phyloP scores from a whole-genome alignment of 2,113 vertebrate genomes.

The Sinocyclocheilus anshuiensis region DNA sequence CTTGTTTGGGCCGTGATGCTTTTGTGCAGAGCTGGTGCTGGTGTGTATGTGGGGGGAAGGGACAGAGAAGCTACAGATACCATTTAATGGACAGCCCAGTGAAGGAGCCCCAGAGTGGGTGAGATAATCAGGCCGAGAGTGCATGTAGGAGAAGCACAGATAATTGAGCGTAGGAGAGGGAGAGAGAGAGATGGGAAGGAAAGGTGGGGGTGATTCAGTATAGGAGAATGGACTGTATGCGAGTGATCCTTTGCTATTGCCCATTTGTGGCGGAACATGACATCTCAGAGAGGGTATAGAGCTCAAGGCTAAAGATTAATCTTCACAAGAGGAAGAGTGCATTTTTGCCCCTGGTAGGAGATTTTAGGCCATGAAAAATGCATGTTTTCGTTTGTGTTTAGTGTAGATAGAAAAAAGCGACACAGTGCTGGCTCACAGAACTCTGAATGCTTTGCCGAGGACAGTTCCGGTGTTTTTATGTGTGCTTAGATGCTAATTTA shows the following conservation, averaged over 20 bases:
- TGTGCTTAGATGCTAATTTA: slow-evolving; percentile 5
- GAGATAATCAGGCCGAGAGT: slow-evolving; percentile 72
- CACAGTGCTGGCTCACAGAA: slow-evolving; percentile 2
- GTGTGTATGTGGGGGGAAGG: slow-evolving; percentile 40
- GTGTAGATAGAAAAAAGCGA: slow-evolving; percentile 43
- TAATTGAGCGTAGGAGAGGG: slow-evolving; percentile 51
- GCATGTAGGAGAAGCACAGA: slow-evolving; percentile 63
- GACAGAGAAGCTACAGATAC: slow-evolving; percentile 51
- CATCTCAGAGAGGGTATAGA: slow-evolving; percentile 56
- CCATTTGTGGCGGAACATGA: slow-evolving; percentile 59
- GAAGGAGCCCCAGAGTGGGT: slow-evolving; percentile 66
- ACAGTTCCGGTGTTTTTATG: neutral
- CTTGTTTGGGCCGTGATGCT: slow-evolving; percentile 34
- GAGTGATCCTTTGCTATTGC: slow-evolving; percentile 51
- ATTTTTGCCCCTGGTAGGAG: slow-evolving; percentile 47
- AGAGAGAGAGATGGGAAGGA: slow-evolving; percentile 51
- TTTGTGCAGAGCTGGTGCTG: slow-evolving; percentile 33
- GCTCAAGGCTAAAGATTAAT: slow-evolving; percentile 57
- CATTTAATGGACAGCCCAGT: slow-evolving; percentile 69
- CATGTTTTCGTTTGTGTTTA: slow-evolving; percentile 61
- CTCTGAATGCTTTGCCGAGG: neutral
- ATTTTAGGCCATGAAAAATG: slow-evolving; percentile 61
- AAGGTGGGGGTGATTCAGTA: slow-evolving; percentile 59
- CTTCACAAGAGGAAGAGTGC: slow-evolving; percentile 51
- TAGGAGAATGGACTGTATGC: slow-evolving; percentile 50